Evolutionary conservation across 2,113 vertebrate genomes (phyloP).

Genomic region (Meles meles): DNA sequence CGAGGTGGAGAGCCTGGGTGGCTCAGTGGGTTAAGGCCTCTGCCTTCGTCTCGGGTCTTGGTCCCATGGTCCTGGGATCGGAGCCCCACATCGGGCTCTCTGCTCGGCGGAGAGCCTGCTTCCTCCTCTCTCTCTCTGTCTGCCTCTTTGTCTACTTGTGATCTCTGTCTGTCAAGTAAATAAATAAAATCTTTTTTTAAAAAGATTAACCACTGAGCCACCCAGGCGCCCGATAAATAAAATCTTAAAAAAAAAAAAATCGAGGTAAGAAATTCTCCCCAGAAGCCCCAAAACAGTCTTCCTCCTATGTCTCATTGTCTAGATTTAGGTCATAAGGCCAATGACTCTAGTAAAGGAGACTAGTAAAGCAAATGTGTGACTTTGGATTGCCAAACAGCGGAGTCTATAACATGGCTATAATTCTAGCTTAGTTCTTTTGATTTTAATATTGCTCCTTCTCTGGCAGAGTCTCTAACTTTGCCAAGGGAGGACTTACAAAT

Average conservation of each 20-base stretch:
- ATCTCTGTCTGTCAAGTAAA: too few species aligned
- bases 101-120: too few species aligned
- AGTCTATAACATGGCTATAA: neutral
- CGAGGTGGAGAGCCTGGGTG: neutral
- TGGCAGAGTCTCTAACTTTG: neutral
- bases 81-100: too few species aligned
- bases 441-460: neutral
- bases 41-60: too few species aligned
- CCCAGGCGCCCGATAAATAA: too few species aligned
- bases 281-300: neutral
- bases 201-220: too few species aligned
- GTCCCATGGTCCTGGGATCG: too few species aligned
- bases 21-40: too few species aligned
- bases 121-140: too few species aligned
- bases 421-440: conserved; percentile 27
- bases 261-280: neutral
- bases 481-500: neutral
- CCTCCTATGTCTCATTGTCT: neutral
- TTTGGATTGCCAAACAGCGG: neutral
- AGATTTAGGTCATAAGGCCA: neutral
- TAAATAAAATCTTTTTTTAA: too few species aligned
- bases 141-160: too few species aligned
- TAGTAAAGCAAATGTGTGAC: neutral
- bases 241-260: neutral
- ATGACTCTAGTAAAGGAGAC: neutral